Percentiles rank a stretch among this genome's conserved stretches.
Conservation (phyloP, 35 echinoderm and acorn worm genomes). For the Lytechinus pictus region DNA sequence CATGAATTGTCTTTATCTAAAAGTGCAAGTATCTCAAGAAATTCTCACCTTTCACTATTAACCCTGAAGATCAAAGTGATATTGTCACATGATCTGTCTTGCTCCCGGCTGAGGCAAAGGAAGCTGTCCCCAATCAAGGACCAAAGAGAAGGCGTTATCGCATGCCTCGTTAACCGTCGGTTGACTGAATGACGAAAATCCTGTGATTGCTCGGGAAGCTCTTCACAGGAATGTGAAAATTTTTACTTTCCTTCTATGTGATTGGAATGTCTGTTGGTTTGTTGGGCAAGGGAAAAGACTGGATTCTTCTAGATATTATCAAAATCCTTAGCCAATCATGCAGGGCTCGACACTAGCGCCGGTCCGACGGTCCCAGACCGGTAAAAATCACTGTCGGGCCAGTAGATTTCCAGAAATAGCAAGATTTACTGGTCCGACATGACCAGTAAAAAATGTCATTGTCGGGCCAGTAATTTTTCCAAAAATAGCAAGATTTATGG, state of each 20-base stretch:
- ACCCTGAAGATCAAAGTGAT: not conserved
- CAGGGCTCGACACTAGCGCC: too few relatives aligned
- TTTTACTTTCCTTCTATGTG: not conserved
- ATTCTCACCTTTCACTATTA: not conserved
- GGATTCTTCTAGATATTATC: too few relatives aligned
- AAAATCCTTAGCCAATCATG: too few relatives aligned
- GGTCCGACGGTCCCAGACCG: too few relatives aligned
- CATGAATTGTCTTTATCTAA: too few relatives aligned
- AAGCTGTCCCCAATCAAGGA: not conserved
- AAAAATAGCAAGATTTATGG: too few relatives aligned
- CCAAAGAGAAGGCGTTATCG: not conserved
- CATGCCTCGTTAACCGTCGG: not conserved
- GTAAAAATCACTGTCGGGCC: too few relatives aligned
- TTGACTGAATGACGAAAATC: constrained; percentile 10
- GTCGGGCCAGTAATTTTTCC: too few relatives aligned
- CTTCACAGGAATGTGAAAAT: not conserved
- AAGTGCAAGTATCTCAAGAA: too few relatives aligned
- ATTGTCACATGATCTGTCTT: not conserved
- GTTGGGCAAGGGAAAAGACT: not conserved
- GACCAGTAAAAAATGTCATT: too few relatives aligned
- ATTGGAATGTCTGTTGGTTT: not conserved
- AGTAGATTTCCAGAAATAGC: too few relatives aligned
- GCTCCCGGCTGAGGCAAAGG: not conserved
- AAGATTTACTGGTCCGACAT: too few relatives aligned
- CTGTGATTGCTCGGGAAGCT: not conserved